A percentile compares a stretch with the other conserved stretches of the same genome.
phyloP scores from a whole-genome alignment of 2,113 vertebrate genomes.

The Andinoacara biseriatus region DNA sequence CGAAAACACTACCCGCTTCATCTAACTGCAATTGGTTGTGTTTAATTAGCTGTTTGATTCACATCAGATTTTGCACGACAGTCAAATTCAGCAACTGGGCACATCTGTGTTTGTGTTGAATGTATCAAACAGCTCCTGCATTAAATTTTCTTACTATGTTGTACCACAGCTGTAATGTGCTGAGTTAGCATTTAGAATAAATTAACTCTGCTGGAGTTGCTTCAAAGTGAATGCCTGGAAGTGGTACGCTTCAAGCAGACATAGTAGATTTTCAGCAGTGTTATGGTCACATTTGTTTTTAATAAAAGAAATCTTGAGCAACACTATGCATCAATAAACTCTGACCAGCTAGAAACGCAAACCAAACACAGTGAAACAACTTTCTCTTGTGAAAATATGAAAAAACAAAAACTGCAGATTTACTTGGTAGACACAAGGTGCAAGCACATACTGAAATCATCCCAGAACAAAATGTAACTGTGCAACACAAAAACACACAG shows the following conservation, averaged over 20 bases:
- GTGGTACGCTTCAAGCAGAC: background rate
- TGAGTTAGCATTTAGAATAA: background rate
- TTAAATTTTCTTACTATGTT: background rate
- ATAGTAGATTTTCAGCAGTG: background rate
- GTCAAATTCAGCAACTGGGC: background rate
- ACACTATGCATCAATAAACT: background rate
- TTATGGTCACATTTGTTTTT: background rate
- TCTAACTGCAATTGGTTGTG: background rate
- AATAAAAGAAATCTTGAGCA: background rate
- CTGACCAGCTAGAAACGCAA: background rate
- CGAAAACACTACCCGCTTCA: background rate
- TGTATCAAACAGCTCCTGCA: background rate
- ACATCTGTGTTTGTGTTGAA: background rate
- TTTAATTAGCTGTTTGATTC: background rate
- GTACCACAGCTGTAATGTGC: background rate
- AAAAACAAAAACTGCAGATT: background rate
- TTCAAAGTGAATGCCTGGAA: background rate
- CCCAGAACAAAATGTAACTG: background rate
- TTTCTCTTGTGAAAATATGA: background rate
- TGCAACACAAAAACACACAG: background rate
- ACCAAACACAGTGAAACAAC: background rate
- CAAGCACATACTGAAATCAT: background rate
- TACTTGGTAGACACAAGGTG: background rate
- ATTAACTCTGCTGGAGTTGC: background rate
- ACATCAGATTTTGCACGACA: background rate